phyloP scores from a whole-genome alignment of 2,797 vertebrate genomes.

The Brachyrhaphis roseni region DNA sequence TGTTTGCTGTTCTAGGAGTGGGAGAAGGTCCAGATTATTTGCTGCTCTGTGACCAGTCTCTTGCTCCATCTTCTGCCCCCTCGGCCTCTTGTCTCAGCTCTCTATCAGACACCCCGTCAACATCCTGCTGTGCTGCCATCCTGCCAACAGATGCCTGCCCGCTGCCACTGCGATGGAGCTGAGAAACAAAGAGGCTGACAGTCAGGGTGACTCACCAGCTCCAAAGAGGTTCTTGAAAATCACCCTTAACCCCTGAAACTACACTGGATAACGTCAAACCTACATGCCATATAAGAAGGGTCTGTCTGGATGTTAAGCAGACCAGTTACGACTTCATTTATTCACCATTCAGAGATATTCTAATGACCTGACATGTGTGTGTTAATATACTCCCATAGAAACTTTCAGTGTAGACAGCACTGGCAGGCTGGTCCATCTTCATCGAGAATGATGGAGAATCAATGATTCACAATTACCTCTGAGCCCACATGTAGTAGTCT shows the following conservation, averaged over 20 bases:
- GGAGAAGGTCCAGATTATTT: slow-evolving; percentile 16
- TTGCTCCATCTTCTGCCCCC: slow-evolving; percentile 24
- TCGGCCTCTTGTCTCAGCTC: slow-evolving; percentile 36
- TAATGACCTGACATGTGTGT: neutral
- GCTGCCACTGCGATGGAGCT: slow-evolving; percentile 54
- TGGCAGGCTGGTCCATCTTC: neutral
- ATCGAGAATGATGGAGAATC: neutral
- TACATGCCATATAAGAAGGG: slow-evolving; percentile 4
- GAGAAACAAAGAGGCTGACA: slow-evolving; percentile 62
- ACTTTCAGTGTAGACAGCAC: neutral
- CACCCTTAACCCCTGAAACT: slow-evolving; percentile 42
- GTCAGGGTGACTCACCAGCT: slow-evolving; percentile 66
- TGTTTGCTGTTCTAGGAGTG: slow-evolving; percentile 20
- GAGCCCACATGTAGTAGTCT: slow-evolving; percentile 1
- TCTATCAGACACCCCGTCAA: slow-evolving; percentile 61
- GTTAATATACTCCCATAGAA: neutral
- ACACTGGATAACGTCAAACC: slow-evolving; percentile 31
- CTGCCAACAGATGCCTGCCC: slow-evolving; percentile 52
- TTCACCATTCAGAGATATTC: neutral
- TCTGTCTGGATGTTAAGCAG: neutral
- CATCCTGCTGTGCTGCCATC: slow-evolving; percentile 48
- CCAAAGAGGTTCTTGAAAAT: slow-evolving; percentile 48
- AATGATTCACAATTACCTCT: neutral
- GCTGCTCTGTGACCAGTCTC: slow-evolving; percentile 22
- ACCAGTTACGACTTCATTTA: neutral